phyloP scores from a whole-genome alignment of 2,888 invertebrate genomes.

The Andrena fulva region DNA sequence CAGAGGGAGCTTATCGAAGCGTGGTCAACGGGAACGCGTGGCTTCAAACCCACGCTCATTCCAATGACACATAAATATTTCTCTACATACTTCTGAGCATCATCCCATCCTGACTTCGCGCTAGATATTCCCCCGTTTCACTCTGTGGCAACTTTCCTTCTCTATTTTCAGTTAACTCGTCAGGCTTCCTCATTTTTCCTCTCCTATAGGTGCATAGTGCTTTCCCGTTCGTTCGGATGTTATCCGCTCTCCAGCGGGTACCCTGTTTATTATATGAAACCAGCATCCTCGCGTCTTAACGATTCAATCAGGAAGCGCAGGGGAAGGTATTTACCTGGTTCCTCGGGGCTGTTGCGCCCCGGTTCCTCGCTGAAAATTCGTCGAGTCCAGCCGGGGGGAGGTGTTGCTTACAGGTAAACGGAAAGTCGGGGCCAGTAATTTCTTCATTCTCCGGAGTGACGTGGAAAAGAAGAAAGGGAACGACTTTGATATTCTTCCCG shows the following conservation, averaged over 20 bases:
- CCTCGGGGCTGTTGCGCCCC: neutral
- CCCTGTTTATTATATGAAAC: conserved; percentile 44
- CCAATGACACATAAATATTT: neutral
- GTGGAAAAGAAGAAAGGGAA: neutral
- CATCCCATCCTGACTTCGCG: neutral
- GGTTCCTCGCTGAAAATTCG: conserved; percentile 25
- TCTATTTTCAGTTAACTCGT: conserved; percentile 21
- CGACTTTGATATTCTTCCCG: conserved; percentile 10
- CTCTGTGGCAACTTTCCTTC: neutral
- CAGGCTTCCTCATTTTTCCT: conserved; percentile 5
- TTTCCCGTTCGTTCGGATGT: conserved; percentile 28
- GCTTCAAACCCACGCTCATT: neutral
- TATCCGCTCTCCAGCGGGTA: conserved; percentile 22
- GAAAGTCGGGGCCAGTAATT: conserved; percentile 19
- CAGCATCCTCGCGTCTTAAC: conserved; percentile 44
- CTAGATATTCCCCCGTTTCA: neutral
- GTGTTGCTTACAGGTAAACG: conserved; percentile 6
- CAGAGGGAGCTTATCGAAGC: neutral
- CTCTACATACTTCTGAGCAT: neutral
- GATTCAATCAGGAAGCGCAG: conserved; percentile 54
- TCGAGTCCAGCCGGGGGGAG: conserved; percentile 1
- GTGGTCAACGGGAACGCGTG: conserved; percentile 1
- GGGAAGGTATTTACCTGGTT: conserved; percentile 27
- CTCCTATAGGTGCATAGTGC: neutral
- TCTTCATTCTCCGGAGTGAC: conserved; percentile 3